Percentiles rank a stretch among this genome's conserved stretches.
These are phyloP conservation scores for Pseudochromis fuscus DNA, from an alignment of 2,797 vertebrate genomes.

Conservation along the genomic window DNA sequence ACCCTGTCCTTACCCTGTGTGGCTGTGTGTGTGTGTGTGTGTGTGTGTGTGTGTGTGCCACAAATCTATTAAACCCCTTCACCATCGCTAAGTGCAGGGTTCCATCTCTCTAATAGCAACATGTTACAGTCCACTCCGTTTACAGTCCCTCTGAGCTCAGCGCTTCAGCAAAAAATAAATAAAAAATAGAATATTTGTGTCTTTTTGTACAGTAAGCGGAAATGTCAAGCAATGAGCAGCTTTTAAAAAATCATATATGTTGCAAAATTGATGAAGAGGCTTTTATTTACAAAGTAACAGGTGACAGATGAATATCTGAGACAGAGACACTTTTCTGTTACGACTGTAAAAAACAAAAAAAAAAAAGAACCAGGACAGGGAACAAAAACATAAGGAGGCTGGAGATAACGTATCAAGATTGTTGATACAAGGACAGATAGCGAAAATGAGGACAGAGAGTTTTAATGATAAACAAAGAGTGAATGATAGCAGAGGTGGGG, in stretches of 20 bases:
- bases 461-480: constrained; percentile 50
- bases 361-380: neutral
- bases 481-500: constrained; percentile 48
- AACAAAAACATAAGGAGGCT: constrained; percentile 10
- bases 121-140: constrained; percentile 75
- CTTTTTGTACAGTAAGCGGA: constrained; percentile 38
- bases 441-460: constrained; percentile 30
- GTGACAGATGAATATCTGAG: constrained; percentile 47
- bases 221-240: constrained; percentile 19
- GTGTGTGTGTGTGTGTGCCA: constrained; percentile 33
- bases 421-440: constrained; percentile 30
- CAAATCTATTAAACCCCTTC: constrained; percentile 81
- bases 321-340: constrained; percentile 29
- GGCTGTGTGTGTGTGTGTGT: constrained; percentile 40
- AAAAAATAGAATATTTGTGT: constrained; percentile 52
- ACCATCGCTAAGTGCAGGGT: constrained; percentile 77
- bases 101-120: constrained; percentile 77
- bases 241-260: constrained; percentile 46
- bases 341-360: neutral
- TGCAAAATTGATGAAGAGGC: constrained; percentile 72
- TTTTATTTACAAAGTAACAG: constrained; percentile 66
- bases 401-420: constrained; percentile 32
- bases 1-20: constrained; percentile 72
- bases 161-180: constrained; percentile 33
- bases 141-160: constrained; percentile 43